Conservation (phyloP, 1,140 invertebrate species). For the Pissodes strobi region DNA sequence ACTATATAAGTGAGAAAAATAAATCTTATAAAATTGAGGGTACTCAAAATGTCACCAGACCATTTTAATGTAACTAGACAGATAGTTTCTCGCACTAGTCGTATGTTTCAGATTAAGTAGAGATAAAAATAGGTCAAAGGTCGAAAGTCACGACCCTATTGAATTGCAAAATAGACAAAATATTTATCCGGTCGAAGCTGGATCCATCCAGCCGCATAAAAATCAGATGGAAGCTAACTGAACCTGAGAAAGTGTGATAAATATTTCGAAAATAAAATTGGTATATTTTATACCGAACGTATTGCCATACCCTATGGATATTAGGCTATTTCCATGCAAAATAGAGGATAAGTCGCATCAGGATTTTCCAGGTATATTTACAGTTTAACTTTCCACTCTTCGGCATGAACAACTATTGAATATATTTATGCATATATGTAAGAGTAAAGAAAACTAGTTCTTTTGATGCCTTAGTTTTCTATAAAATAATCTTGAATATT, state of each 20-base stretch:
- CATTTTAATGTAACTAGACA: too few relatives aligned
- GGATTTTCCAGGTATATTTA: constrained; percentile 3
- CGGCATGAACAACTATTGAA: not conserved
- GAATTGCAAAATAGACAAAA: constrained; percentile 20
- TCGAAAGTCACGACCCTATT: constrained; percentile 2
- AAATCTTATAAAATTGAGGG: too few relatives aligned
- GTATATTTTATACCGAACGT: constrained; percentile 25
- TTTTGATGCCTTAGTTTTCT: too few relatives aligned
- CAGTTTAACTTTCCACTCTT: not conserved
- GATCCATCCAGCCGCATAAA: constrained; percentile 15
- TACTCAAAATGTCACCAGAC: too few relatives aligned
- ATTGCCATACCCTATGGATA: constrained; percentile 13
- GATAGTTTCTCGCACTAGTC: too few relatives aligned
- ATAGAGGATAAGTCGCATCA: not conserved
- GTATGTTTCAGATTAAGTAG: too few relatives aligned
- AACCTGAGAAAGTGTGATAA: constrained; percentile 30
- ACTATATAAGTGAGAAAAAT: too few relatives aligned
- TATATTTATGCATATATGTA: not conserved
- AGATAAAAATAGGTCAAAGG: constrained; percentile 8
- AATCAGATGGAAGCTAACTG: constrained; percentile 22
- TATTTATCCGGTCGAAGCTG: constrained; percentile 10
- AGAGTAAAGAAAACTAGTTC: too few relatives aligned
- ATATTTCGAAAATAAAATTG: constrained; percentile 26
- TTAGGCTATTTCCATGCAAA: constrained; percentile 31
- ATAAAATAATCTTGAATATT: too few relatives aligned